These are phyloP conservation scores for Pollenia amentaria DNA, from an alignment of 2,888 invertebrate genomes.

Conservation along the genomic window DNA sequence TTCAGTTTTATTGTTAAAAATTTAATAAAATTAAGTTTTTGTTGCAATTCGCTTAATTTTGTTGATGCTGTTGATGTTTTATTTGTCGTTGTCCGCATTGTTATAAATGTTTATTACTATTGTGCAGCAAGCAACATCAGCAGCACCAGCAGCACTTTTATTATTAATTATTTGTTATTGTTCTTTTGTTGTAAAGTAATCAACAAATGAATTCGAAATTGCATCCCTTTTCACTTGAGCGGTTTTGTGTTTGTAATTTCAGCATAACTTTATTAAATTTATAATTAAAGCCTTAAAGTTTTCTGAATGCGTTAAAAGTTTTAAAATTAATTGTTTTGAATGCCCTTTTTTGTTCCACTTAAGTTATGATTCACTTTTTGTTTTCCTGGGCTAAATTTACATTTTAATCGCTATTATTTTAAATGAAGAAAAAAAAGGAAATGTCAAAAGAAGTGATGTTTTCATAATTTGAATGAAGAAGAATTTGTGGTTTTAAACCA, in stretches of 20 bases:
- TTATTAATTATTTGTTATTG: conserved; percentile 61
- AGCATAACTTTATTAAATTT: conserved; percentile 46
- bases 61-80: conserved; percentile 8
- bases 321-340: neutral
- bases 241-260: conserved; percentile 41
- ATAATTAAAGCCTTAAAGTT: conserved; percentile 33
- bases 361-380: neutral
- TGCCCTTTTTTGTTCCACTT: neutral
- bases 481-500: neutral
- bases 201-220: conserved; percentile 51
- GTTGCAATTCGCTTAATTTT: neutral
- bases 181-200: conserved; percentile 59
- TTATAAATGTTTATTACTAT: conserved; percentile 45
- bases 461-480: neutral
- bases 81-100: conserved; percentile 14
- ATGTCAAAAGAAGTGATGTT: neutral
- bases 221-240: conserved; percentile 45
- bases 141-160: conserved; percentile 21
- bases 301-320: conserved; percentile 18
- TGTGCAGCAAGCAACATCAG: conserved; percentile 1
- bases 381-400: conserved; percentile 10
- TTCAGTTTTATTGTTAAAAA: conserved; percentile 49
- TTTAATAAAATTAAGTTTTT: conserved; percentile 33
- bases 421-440: neutral
- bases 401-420: conserved; percentile 17